A percentile compares a stretch with the other conserved stretches of the same genome.
phyloP scores from a whole-genome alignment of 2,888 invertebrate species.

The Volucella bombylans region DNA sequence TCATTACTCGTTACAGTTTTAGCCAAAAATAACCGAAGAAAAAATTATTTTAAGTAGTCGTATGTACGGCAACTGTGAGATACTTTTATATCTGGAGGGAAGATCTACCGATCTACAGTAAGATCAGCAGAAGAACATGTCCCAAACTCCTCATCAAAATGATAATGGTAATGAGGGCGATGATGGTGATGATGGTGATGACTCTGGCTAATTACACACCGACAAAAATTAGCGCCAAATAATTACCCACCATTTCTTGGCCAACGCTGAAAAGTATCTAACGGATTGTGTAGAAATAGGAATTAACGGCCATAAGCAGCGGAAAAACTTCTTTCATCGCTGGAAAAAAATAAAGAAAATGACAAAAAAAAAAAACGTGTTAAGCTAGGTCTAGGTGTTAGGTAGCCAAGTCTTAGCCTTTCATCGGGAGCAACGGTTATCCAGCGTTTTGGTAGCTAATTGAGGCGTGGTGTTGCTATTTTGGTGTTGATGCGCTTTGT shows the following conservation, averaged over 20 bases:
- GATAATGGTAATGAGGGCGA: not conserved
- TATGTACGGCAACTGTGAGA: constrained; percentile 20
- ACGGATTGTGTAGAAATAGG: constrained; percentile 33
- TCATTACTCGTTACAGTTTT: constrained; percentile 64
- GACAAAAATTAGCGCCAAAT: constrained; percentile 54
- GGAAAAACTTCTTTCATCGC: not conserved
- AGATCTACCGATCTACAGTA: constrained; percentile 26
- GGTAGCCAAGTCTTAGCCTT: not conserved
- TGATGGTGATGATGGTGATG: not conserved
- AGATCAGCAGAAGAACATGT: not conserved
- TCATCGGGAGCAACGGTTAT: too few relatives aligned
- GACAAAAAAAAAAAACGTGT: constrained; percentile 13
- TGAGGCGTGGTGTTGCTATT: not conserved
- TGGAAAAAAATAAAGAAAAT: too few relatives aligned
- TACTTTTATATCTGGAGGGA: constrained; percentile 42
- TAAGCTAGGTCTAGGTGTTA: constrained; percentile 38
- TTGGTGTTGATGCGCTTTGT: constrained; percentile 10
- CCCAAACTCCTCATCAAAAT: not conserved
- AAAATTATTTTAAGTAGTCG: not conserved
- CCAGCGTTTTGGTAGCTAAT: not conserved
- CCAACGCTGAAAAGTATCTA: constrained; percentile 29
- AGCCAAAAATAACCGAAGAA: constrained; percentile 55
- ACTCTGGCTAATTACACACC: constrained; percentile 37
- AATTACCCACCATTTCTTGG: constrained; percentile 17
- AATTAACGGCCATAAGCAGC: constrained; percentile 37